Conservation (phyloP, 2,797 vertebrate species). For the Protonibea diacanthus region DNA sequence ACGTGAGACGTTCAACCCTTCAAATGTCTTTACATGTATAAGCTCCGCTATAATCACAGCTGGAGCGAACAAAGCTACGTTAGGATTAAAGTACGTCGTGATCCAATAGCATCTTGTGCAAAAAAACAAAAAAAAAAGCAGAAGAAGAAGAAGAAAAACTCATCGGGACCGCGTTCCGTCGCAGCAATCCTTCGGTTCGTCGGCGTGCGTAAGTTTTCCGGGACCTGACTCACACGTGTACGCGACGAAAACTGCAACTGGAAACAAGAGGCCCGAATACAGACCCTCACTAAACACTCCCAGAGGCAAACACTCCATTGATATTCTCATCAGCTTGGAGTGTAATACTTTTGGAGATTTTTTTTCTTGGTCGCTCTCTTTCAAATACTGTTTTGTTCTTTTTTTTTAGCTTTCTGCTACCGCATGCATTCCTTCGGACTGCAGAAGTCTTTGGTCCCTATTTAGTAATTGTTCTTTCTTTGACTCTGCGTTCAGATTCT, state of each 20-base stretch:
- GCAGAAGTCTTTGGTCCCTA: conserved; percentile 78
- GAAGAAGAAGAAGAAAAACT: conserved; percentile 38
- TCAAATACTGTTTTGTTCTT: conserved; percentile 48
- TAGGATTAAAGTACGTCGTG: conserved; percentile 43
- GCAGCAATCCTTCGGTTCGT: conserved; percentile 62
- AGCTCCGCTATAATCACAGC: conserved; percentile 54
- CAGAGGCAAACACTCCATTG: conserved; percentile 75
- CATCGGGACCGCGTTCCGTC: conserved; percentile 55
- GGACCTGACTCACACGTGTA: conserved; percentile 74
- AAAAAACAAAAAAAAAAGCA: conserved; percentile 46
- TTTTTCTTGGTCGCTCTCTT: conserved; percentile 69
- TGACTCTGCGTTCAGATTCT: conserved; percentile 52
- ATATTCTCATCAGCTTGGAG: conserved; percentile 68
- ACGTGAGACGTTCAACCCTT: conserved; percentile 55
- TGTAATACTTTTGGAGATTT: conserved; percentile 54
- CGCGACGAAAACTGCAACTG: conserved; percentile 70
- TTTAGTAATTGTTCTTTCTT: conserved; percentile 54
- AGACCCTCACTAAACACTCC: conserved; percentile 64
- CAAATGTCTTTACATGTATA: conserved; percentile 71
- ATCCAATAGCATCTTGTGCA: conserved; percentile 65
- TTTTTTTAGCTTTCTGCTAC: conserved; percentile 36
- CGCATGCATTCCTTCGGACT: conserved; percentile 63
- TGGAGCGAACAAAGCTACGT: conserved; percentile 61
- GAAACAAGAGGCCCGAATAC: conserved; percentile 61
- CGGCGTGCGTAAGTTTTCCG: conserved; percentile 51